These are phyloP conservation scores for Noturus placidus DNA, from an alignment of 2,113 vertebrate genomes.

Conservation along the genomic window DNA sequence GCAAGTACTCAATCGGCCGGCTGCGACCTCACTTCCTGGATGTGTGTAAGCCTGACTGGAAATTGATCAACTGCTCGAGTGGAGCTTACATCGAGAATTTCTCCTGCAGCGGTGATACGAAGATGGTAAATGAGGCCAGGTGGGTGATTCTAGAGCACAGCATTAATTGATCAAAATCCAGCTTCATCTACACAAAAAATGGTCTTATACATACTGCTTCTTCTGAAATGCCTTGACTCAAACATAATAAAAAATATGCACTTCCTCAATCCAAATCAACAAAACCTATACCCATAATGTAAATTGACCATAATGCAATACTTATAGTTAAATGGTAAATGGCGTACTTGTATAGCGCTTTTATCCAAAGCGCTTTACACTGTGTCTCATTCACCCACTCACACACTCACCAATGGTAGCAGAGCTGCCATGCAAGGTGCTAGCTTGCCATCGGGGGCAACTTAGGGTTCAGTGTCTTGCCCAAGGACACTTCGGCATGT, in stretches of 20 bases:
- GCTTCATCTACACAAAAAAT: neutral
- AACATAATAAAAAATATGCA: neutral
- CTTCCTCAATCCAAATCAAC: neutral
- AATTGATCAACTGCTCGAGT: slow-evolving; percentile 78
- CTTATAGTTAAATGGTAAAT: too few relatives aligned
- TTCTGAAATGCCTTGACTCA: neutral
- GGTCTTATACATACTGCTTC: neutral
- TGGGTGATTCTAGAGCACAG: slow-evolving; percentile 55
- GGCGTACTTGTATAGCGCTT: too few relatives aligned
- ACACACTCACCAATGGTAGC: too few relatives aligned
- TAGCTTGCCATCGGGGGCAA: too few relatives aligned
- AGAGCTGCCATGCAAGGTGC: too few relatives aligned
- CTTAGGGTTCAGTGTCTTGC: too few relatives aligned
- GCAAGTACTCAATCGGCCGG: slow-evolving; percentile 94
- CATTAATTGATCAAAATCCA: neutral
- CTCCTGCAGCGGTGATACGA: slow-evolving; percentile 77
- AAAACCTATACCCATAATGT: neutral
- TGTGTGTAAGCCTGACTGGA: slow-evolving; percentile 85
- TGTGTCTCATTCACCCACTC: too few relatives aligned
- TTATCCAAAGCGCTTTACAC: too few relatives aligned
- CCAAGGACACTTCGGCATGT: too few relatives aligned
- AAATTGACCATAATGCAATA: neutral
- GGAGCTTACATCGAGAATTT: slow-evolving; percentile 84
- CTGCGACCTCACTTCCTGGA: slow-evolving; percentile 92
- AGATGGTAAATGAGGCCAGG: slow-evolving; percentile 83